A percentile compares a stretch with the other conserved stretches of the same genome.
Conservation (phyloP, 2,888 invertebrate species). For the Tribolium freemani region DNA sequence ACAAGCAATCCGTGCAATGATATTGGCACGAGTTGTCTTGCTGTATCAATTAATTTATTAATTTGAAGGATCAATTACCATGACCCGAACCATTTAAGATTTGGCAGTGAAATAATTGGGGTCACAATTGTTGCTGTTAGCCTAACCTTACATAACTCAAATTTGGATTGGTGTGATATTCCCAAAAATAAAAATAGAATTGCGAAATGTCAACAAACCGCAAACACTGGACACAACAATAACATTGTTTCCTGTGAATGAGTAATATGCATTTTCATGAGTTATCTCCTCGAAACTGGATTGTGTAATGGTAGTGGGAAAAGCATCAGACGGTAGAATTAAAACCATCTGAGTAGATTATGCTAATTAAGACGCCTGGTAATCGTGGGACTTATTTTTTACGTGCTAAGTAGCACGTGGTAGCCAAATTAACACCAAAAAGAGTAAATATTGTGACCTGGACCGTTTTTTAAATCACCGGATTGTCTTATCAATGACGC, state of each 20-base stretch:
- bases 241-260: slow-evolving; percentile 21
- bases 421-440: not conserved
- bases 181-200: slow-evolving; percentile 8
- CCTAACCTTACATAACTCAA: slow-evolving; percentile 18
- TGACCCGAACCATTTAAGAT: slow-evolving; percentile 18
- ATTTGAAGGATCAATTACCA: slow-evolving; percentile 22
- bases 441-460: not conserved
- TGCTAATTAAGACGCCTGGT: not conserved
- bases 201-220: slow-evolving; percentile 26
- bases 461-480: not conserved
- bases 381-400: not conserved
- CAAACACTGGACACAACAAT: slow-evolving; percentile 1
- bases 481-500: not conserved
- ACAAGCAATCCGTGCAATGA: slow-evolving; percentile 7
- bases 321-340: not conserved
- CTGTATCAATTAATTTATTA: slow-evolving; percentile 16
- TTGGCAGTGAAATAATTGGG: slow-evolving; percentile 18
- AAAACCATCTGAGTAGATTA: not conserved
- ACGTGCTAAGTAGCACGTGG: not conserved
- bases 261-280: slow-evolving; percentile 10
- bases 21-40: slow-evolving; percentile 24
- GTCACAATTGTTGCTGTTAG: not conserved
- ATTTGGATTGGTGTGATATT: not conserved
- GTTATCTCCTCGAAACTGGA: slow-evolving; percentile 6
- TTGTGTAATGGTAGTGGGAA: not conserved